Conservation (phyloP, 2,888 invertebrate genomes). For the Spodoptera exigua region DNA sequence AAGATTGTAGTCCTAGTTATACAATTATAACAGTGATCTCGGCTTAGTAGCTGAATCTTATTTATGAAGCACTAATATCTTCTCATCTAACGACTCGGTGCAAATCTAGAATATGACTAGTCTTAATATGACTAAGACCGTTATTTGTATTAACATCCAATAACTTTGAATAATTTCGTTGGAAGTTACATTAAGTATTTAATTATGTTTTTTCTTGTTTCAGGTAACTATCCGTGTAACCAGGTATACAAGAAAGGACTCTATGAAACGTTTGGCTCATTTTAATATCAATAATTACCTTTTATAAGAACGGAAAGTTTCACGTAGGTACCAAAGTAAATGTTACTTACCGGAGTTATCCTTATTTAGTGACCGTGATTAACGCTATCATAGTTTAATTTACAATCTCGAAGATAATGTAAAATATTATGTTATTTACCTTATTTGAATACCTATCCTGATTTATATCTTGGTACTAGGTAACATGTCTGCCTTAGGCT, state of each 20-base stretch:
- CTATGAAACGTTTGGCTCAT: conserved; percentile 62
- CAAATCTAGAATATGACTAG: no score
- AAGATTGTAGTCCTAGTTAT: no score
- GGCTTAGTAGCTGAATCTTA: no score
- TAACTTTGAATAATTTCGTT: background rate
- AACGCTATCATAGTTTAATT: conserved; percentile 14
- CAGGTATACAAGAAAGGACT: background rate
- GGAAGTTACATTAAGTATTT: conserved; percentile 19
- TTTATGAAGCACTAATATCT: background rate
- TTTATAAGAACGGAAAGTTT: conserved; percentile 31
- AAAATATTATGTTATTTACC: conserved; percentile 30
- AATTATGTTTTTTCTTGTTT: conserved; percentile 58
- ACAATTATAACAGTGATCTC: no score
- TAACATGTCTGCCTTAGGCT: background rate
- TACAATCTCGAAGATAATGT: conserved; percentile 25
- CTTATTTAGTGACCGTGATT: conserved; percentile 21
- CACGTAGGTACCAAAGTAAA: background rate
- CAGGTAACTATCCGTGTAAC: conserved; percentile 59
- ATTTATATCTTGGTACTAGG: no score
- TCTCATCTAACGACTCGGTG: background rate
- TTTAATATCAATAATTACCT: conserved; percentile 39
- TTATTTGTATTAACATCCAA: no score
- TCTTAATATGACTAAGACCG: no score
- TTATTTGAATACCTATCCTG: conserved; percentile 15
- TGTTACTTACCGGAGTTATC: conserved; percentile 8